Percentiles rank a stretch among this genome's conserved stretches.
Conservation (phyloP, 1,140 invertebrate species). For the Laupala kohalensis region DNA sequence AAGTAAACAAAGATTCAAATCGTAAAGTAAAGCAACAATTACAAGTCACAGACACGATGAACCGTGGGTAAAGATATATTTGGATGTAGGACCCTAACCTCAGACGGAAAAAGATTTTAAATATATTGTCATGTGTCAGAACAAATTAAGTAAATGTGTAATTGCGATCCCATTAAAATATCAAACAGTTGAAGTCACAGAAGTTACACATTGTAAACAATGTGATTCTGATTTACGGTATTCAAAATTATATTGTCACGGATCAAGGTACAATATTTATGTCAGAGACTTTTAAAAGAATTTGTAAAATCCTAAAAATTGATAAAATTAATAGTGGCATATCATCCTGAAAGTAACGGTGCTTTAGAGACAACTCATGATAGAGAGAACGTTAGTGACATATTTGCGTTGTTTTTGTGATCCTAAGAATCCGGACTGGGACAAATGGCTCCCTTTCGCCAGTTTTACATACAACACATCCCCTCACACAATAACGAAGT, state of each 20-base stretch:
- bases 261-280: conserved; percentile 27
- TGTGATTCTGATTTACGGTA: conserved; percentile 14
- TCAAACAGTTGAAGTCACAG: conserved; percentile 1
- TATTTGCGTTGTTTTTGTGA: conserved; percentile 28
- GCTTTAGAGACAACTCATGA: conserved; percentile 27
- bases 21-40: background rate
- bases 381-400: conserved; percentile 26
- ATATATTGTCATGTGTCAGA: background rate
- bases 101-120: background rate
- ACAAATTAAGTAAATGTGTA: conserved; percentile 1
- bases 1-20: background rate
- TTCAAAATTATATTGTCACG: conserved; percentile 23
- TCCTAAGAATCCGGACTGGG: conserved; percentile 28
- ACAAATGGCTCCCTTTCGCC: conserved; percentile 27
- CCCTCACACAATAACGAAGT: conserved; percentile 27
- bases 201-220: background rate
- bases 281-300: conserved; percentile 22
- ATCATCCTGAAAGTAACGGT: conserved; percentile 28
- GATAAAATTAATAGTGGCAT: conserved; percentile 26
- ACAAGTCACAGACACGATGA: background rate
- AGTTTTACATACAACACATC: conserved; percentile 32
- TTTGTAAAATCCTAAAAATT: conserved; percentile 23
- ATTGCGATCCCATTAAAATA: conserved; percentile 1
- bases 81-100: conserved; percentile 4
- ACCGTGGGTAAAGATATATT: background rate